These are phyloP conservation scores for Lomographa bimaculata DNA, from an alignment of 2,888 invertebrate genomes.

Conservation along the genomic window DNA sequence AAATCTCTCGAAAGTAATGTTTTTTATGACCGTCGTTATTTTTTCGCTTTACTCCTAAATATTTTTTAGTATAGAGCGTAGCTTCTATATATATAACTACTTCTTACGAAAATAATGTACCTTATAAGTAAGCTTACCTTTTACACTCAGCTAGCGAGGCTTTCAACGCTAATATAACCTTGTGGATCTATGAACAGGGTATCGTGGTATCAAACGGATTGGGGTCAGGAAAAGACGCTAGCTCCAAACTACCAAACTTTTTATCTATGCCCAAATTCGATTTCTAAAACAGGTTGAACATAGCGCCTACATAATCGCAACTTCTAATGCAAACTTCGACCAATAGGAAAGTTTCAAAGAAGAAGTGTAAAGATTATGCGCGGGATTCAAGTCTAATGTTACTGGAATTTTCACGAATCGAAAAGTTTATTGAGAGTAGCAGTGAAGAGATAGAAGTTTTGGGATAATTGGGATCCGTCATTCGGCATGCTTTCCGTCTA, in stretches of 20 bases:
- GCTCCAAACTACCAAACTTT: conserved; percentile 76
- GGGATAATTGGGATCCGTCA: conserved; percentile 55
- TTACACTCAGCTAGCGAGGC: conserved; percentile 55
- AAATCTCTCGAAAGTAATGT: conserved; percentile 44
- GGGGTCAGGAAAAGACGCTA: conserved; percentile 75
- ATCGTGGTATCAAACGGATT: conserved; percentile 63
- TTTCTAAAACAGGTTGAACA: conserved; percentile 74
- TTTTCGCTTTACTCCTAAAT: conserved; percentile 30
- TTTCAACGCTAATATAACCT: conserved; percentile 49
- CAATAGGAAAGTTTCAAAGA: conserved; percentile 75
- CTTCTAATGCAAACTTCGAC: conserved; percentile 79
- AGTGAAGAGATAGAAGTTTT: conserved; percentile 54
- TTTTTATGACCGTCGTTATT: conserved; percentile 36
- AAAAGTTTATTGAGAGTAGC: conserved; percentile 54
- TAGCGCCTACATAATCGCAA: conserved; percentile 80
- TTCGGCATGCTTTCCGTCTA: conserved; percentile 70
- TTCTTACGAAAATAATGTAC: conserved; percentile 13
- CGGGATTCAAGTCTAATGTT: conserved; percentile 73
- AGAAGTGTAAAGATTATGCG: conserved; percentile 74
- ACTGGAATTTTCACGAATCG: conserved; percentile 81
- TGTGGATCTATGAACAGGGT: conserved; percentile 55
- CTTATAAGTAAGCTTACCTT: conserved; percentile 40
- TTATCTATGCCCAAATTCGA: conserved; percentile 72
- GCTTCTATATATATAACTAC: conserved; percentile 19
- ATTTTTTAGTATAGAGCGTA: conserved; percentile 22